Evolutionary conservation across 2,888 invertebrate genomes (phyloP), one percentile per base, ranked within the genome.

Genomic region (Spodoptera picta): DNA sequence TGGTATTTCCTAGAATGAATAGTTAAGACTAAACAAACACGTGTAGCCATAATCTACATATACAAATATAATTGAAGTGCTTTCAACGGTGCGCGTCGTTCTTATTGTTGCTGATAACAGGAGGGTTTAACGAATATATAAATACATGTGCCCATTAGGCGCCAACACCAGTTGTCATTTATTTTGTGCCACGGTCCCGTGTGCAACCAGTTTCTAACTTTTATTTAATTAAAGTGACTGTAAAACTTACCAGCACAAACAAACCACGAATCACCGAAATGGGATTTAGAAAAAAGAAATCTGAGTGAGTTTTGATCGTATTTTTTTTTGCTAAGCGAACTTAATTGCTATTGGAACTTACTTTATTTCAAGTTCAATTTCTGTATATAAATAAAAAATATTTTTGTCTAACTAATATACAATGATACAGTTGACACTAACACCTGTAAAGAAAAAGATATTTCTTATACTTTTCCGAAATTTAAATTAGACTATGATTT

Each of bases 11-110:
- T 65, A 49, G 43, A 44, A 46, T 47, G 23, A 54, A 27, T 53
- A 49, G 41, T 57, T 46, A 53, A 67, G 45, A 43, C 59, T 44
- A 23, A 46, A 36, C 57, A 74, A 64, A 69, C 57, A 69, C 7
- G 23, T 60, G 46, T 23, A 41, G 49, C 50, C 61, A 46, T 48
- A 36, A 41, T 42, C 45, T 55, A 55, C n/a, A 23, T 70, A 55
- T 19, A 74, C 64, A 74, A 69, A 69, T 74, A 74, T 64, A 64
- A 73, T 70, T 73, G 60, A 71, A 67, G 60, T 62, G 49, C 55
- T 52, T 72, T 64, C 50, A 50, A 55, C 63, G 42, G 19, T 54
- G 36, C 36, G 36, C 7, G 36, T 36, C 36, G 23, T 23, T 60
- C 42, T 62, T 60, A 69, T 72, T 76, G 45, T 56, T 42, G n/a